Conservation (phyloP, 2,113 vertebrate genomes). For the Thomomys bottae region DNA sequence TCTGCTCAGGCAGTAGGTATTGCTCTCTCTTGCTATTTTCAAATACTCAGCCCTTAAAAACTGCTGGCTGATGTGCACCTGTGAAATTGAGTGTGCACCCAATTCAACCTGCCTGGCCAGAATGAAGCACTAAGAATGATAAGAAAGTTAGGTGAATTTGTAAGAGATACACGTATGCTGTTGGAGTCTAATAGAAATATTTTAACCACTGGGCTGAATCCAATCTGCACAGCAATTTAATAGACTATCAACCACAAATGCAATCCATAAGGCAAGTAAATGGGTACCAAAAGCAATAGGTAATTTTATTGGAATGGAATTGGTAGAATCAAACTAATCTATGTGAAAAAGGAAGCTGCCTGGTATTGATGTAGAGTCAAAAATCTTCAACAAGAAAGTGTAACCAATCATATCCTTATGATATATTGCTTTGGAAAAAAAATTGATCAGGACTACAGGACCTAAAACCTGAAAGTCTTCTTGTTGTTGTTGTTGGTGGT, state of each 20-base stretch:
- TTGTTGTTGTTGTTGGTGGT: background rate
- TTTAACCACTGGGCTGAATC: slow-evolving; percentile 73
- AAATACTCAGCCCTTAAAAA: slow-evolving; percentile 7
- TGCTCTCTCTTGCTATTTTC: background rate
- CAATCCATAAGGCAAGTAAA: slow-evolving; percentile 75
- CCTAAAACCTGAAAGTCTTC: background rate
- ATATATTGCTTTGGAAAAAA: slow-evolving; percentile 40
- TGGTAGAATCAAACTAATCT: slow-evolving; percentile 55
- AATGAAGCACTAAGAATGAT: slow-evolving; percentile 49
- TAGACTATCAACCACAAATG: slow-evolving; percentile 72
- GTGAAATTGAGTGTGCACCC: slow-evolving; percentile 60
- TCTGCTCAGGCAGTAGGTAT: background rate
- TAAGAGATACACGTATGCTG: slow-evolving; percentile 71
- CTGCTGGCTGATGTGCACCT: slow-evolving; percentile 33
- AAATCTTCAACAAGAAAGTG: slow-evolving; percentile 55
- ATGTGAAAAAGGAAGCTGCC: slow-evolving; percentile 53
- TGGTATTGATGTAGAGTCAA: slow-evolving; percentile 20
- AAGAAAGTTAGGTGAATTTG: slow-evolving; percentile 64
- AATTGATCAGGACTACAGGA: background rate
- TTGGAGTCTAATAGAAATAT: slow-evolving; percentile 76
- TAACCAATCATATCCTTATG: slow-evolving; percentile 49
- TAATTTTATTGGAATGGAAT: slow-evolving; percentile 64
- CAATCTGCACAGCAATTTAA: slow-evolving; percentile 78
- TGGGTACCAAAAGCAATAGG: slow-evolving; percentile 51
- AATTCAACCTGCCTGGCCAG: background rate